A percentile compares a stretch with the other conserved stretches of the same genome.
These are phyloP conservation scores for Rotaria magnacalcarata DNA, from an alignment of 2,888 invertebrate species.

Conservation along the genomic window DNA sequence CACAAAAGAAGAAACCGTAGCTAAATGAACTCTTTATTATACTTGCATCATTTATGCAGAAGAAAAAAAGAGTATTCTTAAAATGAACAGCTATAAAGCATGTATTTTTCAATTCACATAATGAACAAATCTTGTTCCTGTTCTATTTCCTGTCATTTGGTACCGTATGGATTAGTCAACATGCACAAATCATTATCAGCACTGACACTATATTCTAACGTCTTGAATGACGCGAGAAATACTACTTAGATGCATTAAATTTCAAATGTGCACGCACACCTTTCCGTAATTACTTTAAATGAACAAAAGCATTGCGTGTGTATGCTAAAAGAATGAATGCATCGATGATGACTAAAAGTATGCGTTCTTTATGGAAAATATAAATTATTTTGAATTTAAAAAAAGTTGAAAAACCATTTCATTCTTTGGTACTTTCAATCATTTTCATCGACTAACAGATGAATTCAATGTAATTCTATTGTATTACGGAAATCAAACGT, in stretches of 20 bases:
- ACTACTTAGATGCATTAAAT: constrained; percentile 28
- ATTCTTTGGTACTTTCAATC: too few relatives aligned
- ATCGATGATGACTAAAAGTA: neutral
- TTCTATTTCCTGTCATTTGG: constrained; percentile 21
- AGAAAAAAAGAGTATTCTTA: neutral
- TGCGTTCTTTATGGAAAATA: neutral
- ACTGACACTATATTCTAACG: neutral
- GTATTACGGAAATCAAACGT: too few relatives aligned
- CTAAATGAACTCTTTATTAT: neutral
- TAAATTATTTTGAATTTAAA: too few relatives aligned
- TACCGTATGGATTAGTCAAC: neutral
- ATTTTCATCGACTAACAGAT: too few relatives aligned
- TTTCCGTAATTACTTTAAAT: constrained; percentile 9
- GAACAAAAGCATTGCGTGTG: neutral
- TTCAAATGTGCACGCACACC: constrained; percentile 26
- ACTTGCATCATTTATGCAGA: too few relatives aligned
- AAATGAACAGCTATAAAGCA: neutral
- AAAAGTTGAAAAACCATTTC: too few relatives aligned
- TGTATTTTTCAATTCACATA: neutral
- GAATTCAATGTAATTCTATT: too few relatives aligned
- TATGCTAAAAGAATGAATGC: neutral
- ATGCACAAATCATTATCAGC: constrained; percentile 26
- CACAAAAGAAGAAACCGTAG: neutral
- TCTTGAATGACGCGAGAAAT: neutral
- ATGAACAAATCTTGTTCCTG: constrained; percentile 17